Evolutionary conservation across 2,888 invertebrate species (phyloP).

Genomic region (Amphipoea lucens): DNA sequence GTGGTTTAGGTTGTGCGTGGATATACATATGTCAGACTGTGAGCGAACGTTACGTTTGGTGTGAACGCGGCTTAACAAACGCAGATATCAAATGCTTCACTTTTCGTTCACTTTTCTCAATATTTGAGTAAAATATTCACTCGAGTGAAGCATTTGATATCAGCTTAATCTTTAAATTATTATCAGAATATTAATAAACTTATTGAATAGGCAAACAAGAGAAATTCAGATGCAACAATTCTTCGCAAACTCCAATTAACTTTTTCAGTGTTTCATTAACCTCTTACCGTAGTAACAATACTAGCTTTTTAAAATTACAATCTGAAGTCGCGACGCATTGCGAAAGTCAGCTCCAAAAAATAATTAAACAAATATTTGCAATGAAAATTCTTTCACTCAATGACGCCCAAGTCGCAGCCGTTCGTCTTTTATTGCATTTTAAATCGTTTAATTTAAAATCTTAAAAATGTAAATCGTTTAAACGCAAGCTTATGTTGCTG

Average conservation of each 20-base stretch:
- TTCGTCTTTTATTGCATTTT: conserved; percentile 45
- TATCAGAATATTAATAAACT: not conserved
- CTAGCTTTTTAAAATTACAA: not conserved
- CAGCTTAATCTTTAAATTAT: not conserved
- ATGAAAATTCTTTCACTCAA: conserved; percentile 34
- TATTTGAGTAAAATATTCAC: not conserved
- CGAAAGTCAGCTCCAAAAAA: conserved; percentile 17
- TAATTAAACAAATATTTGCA: conserved; percentile 56
- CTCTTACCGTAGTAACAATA: not conserved
- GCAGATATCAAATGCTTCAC: not conserved
- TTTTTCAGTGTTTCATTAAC: not conserved
- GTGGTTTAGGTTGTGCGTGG: too few relatives aligned
- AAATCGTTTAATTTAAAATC: conserved; percentile 20
- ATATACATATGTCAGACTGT: too few relatives aligned
- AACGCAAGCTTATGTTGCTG: not conserved
- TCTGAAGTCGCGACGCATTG: conserved; percentile 28
- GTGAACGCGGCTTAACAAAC: too few relatives aligned
- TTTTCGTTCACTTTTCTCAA: not conserved
- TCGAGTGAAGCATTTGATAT: not conserved
- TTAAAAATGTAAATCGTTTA: conserved; percentile 6
- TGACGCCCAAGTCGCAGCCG: not conserved
- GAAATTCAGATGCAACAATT: not conserved
- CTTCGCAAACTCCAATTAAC: conserved; percentile 6
- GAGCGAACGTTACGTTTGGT: not conserved
- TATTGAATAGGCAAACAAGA: not conserved